These are phyloP conservation scores for Phenganax stokvisi DNA, from an alignment of 92 coral and sea anemone species.

Conservation along the genomic window DNA sequence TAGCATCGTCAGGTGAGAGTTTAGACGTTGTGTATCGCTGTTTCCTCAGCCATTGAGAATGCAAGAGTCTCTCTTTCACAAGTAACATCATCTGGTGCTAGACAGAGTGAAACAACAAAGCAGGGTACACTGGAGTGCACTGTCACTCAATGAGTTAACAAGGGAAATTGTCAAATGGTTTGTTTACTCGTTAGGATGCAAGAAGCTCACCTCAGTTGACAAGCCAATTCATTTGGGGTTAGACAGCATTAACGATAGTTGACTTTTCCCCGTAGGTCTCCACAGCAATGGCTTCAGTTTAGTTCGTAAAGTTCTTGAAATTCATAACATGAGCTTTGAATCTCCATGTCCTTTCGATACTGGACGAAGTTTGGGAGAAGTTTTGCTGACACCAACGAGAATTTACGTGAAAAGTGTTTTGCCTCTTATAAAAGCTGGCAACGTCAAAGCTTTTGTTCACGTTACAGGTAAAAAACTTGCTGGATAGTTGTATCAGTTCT, in stretches of 20 bases:
- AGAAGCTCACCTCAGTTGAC: too few species aligned
- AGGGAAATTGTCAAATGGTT: too few species aligned
- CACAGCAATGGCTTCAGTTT: constrained; percentile 97
- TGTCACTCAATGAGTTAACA: too few species aligned
- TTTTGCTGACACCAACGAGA: constrained; percentile 67
- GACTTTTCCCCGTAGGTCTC: constrained; percentile 31
- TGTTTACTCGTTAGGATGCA: too few species aligned
- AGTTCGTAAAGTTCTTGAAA: constrained; percentile 61
- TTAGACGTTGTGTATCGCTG: too few species aligned
- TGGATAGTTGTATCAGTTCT: neutral
- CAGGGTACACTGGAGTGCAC: too few species aligned
- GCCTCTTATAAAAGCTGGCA: constrained; percentile 69
- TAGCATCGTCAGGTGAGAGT: constrained; percentile 62
- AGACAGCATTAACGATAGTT: too few species aligned
- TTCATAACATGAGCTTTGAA: constrained; percentile 48
- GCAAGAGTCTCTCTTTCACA: too few species aligned
- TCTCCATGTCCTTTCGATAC: constrained; percentile 80
- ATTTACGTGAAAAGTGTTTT: constrained; percentile 75
- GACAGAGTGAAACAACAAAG: too few species aligned
- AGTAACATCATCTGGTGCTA: too few species aligned
- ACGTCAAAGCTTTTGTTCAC: constrained; percentile 90
- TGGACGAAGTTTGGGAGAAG: constrained; percentile 63
- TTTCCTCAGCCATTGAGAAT: too few species aligned
- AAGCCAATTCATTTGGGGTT: too few species aligned
- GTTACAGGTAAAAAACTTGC: constrained; percentile 63